phyloP scores from a whole-genome alignment of 2,113 vertebrate genomes.

The Oreamnos americanus region DNA sequence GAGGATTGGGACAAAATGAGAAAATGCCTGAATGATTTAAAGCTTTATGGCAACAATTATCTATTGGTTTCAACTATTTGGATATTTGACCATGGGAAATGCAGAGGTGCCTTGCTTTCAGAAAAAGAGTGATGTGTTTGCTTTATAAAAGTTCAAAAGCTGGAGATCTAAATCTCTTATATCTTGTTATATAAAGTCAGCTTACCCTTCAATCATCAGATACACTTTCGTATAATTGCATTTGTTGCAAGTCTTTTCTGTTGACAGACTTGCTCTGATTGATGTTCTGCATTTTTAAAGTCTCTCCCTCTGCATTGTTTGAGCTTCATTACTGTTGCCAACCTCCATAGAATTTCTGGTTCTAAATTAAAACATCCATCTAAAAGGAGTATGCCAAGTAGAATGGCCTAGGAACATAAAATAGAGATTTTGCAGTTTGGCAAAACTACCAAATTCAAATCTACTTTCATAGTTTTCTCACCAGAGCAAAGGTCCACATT shows the following conservation, averaged over 20 bases:
- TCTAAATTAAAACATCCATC: neutral
- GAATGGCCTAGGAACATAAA: neutral
- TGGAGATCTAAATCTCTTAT: neutral
- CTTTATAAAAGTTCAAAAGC: neutral
- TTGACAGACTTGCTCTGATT: neutral
- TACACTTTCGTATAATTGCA: neutral
- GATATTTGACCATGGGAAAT: neutral
- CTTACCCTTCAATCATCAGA: neutral
- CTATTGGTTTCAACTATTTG: neutral
- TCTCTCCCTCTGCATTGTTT: neutral
- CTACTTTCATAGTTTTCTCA: neutral
- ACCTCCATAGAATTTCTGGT: neutral
- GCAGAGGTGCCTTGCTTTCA: neutral
- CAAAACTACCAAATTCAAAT: neutral
- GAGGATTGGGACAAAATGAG: neutral
- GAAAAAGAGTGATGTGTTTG: neutral
- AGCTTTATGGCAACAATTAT: neutral
- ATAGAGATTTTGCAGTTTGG: neutral
- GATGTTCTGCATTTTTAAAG: neutral
- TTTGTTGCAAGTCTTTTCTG: constrained; percentile 17
- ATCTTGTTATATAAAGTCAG: neutral
- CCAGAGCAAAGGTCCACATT: neutral
- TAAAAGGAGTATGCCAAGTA: neutral
- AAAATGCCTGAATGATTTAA: neutral
- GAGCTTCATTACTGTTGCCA: neutral